Base-by-base conservation (phyloP, 1,140 invertebrate genomes). In the Eurosta solidaginis region DNA sequence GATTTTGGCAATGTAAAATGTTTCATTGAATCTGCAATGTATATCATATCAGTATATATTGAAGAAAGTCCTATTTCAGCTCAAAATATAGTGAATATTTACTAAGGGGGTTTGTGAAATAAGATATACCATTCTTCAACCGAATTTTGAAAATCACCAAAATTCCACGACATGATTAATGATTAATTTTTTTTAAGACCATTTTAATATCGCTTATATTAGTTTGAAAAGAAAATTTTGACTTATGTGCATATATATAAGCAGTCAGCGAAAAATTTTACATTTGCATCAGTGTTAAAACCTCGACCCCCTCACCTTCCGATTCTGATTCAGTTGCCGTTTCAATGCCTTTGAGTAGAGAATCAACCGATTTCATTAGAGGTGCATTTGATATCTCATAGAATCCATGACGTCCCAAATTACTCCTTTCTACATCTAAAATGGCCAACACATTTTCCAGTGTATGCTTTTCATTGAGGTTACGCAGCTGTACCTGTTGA, bases 401-500 rank as follows among this genome's bases (percentile, higher is more conserved):
- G 52, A 82, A 81, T 3, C 84, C 85, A 49, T 81, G 82, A 0
- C 93, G 91, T 82, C 94, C 94, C 76, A 95, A 88, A 88, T 94
- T 91, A 80, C 90, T 91, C 74, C 90, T 88, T 80, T 92, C 89
- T 77, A 90, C 88, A 84, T 94, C 91, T 42, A 95, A 87, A 79
- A 96, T 90, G 77, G 92, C 89, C 78, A 94, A 88, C 27, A 96
- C 85, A 88, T 96, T 96, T 80, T 92, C 91, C 42, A 96, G 85
- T 1, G 94, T 94, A 82, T 92, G 91, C 82, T 91, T 90, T 29
- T 94, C 91, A 84, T 92, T 91, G 27, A 96, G 83, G 5, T 90
- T 85, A 12, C 90, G 88, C 29, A 91, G 83, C 82, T 93, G 90
- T 12, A 95, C 92, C 82, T 93, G 92, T 88, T 96, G 94, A 2